phyloP scores from a whole-genome alignment of 2,113 vertebrate genomes.

The Ciconia maguari region DNA sequence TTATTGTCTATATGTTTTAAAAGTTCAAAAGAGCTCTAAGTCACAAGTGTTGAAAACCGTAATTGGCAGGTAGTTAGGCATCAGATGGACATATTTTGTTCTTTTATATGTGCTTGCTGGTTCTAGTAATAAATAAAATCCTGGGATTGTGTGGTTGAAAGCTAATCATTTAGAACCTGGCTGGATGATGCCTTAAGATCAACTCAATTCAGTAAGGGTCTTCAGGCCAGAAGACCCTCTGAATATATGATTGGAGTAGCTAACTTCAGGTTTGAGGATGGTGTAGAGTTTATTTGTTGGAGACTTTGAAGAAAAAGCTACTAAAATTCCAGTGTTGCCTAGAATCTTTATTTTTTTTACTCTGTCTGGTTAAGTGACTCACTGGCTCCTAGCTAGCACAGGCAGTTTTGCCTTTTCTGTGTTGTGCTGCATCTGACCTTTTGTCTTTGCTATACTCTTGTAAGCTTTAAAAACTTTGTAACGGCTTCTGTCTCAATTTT shows the following conservation, averaged over 20 bases:
- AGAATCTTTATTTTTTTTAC: neutral
- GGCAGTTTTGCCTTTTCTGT: neutral
- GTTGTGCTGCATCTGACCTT: neutral
- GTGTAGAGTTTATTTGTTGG: neutral
- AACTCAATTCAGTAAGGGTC: neutral
- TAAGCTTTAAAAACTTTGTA: neutral
- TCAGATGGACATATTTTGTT: neutral
- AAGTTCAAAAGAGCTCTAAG: neutral
- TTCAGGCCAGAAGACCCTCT: neutral
- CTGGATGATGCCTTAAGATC: neutral
- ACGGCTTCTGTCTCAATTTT: neutral
- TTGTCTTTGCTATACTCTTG: neutral
- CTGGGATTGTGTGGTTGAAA: neutral
- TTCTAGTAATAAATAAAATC: neutral
- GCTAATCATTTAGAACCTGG: neutral
- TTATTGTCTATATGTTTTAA: neutral
- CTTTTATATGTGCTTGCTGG: neutral
- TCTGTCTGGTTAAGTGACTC: neutral
- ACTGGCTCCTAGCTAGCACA: neutral
- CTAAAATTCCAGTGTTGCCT: neutral
- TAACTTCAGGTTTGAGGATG: neutral
- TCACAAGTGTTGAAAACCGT: neutral
- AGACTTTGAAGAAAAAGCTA: neutral
- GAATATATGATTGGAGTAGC: neutral
- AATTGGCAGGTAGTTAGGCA: neutral